Conservation (phyloP, 2,113 vertebrate species). For the Lampris incognitus region DNA sequence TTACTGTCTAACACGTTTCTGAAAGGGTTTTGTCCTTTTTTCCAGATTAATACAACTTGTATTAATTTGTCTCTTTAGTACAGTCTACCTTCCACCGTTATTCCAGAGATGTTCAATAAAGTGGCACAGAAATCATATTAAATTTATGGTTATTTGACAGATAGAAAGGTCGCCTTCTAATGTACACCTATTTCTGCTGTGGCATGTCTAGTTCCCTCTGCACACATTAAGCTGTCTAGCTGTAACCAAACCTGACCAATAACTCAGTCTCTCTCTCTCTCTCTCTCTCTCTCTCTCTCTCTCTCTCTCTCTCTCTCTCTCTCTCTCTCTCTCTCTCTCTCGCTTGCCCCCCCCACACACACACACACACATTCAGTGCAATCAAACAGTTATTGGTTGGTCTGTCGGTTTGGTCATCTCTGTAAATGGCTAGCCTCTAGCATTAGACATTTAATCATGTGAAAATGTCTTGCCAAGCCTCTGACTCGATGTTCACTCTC, state of each 20-base stretch:
- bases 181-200: slow-evolving; percentile 53
- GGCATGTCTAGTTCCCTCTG: slow-evolving; percentile 42
- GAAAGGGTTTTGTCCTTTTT: neutral
- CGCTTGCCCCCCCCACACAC: neutral
- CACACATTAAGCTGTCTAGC: slow-evolving; percentile 62
- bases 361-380: slow-evolving; percentile 32
- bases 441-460: slow-evolving; percentile 5
- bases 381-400: slow-evolving; percentile 44
- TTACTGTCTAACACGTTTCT: slow-evolving; percentile 12
- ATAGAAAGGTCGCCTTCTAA: slow-evolving; percentile 49
- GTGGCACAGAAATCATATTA: slow-evolving; percentile 54
- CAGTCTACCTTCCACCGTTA: no score
- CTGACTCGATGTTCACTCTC: slow-evolving; percentile 41
- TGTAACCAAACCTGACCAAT: slow-evolving; percentile 52
- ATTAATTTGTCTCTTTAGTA: no score
- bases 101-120: slow-evolving; percentile 38
- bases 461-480: slow-evolving; percentile 34
- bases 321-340: no score
- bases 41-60: no score
- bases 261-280: neutral
- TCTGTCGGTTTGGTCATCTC: slow-evolving; percentile 6
- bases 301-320: no score
- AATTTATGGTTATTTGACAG: slow-evolving; percentile 64
- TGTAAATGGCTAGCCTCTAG: slow-evolving; percentile 24
- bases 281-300: no score